These are phyloP conservation scores for Saccostrea cuccullata DNA, from an alignment of 1,140 invertebrate species.

Conservation along the genomic window DNA sequence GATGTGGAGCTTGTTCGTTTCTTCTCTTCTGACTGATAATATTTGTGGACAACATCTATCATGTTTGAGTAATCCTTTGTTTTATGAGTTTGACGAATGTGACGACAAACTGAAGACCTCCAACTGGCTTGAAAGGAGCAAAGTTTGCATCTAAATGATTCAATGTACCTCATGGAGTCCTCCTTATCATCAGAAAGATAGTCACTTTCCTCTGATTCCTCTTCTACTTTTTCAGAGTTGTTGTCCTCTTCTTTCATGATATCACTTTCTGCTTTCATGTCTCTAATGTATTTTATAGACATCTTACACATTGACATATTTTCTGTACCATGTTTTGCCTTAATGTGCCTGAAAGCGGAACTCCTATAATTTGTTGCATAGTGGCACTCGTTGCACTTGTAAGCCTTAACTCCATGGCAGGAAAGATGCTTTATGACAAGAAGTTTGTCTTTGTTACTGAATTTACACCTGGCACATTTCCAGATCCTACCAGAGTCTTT, in stretches of 20 bases:
- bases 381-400: constrained; percentile 68
- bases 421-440: constrained; percentile 70
- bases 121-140: constrained; percentile 68
- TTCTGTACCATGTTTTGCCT: constrained; percentile 63
- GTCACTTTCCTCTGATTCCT: constrained; percentile 49
- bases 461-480: constrained; percentile 74
- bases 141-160: constrained; percentile 66
- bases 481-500: constrained; percentile 60
- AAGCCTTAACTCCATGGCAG: constrained; percentile 70
- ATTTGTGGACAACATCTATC: constrained; percentile 43
- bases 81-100: constrained; percentile 64
- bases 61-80: constrained; percentile 55
- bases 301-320: constrained; percentile 58
- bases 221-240: constrained; percentile 14
- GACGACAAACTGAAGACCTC: constrained; percentile 62
- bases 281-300: constrained; percentile 63
- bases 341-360: constrained; percentile 69
- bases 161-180: constrained; percentile 45
- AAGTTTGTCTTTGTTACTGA: constrained; percentile 62
- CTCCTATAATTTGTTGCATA: constrained; percentile 68
- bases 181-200: constrained; percentile 42
- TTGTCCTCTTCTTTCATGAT: not conserved
- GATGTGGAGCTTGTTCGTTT: not conserved
- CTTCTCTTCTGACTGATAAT: constrained; percentile 42
- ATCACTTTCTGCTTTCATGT: not conserved